Percentiles rank a stretch among this genome's conserved stretches.
These are phyloP conservation scores for Daphoenositta chrysoptera DNA, from an alignment of 2,113 vertebrate species.

Conservation along the genomic window DNA sequence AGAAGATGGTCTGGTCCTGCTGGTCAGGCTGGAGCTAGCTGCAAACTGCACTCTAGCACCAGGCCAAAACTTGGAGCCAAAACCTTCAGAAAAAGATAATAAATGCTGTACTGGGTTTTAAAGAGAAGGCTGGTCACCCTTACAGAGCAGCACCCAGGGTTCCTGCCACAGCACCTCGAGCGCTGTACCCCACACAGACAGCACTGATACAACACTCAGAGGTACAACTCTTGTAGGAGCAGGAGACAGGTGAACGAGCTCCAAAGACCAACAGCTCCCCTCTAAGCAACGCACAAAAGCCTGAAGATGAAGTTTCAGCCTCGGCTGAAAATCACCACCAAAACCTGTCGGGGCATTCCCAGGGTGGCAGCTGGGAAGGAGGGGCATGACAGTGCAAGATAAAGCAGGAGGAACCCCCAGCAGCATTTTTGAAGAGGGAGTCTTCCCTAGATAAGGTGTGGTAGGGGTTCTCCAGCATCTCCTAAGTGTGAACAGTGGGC, in stretches of 20 bases:
- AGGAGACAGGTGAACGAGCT: neutral
- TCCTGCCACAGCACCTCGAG: neutral
- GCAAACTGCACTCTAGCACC: neutral
- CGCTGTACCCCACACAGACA: rapidly evolving
- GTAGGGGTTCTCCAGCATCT: neutral
- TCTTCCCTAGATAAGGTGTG: rapidly evolving
- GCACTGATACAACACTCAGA: neutral
- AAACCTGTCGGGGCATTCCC: rapidly evolving
- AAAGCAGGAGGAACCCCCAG: neutral
- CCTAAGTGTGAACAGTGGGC: neutral
- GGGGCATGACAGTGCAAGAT: neutral
- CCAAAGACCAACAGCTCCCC: neutral
- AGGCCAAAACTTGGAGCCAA: neutral
- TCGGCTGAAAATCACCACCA: neutral
- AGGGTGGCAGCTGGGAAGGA: neutral
- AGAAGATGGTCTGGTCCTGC: neutral
- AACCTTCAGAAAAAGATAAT: neutral
- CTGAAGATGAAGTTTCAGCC: neutral
- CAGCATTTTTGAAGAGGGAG: neutral
- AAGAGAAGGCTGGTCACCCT: neutral
- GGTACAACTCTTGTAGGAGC: neutral
- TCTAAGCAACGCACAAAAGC: neutral
- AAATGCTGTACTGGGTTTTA: neutral
- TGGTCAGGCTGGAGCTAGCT: neutral
- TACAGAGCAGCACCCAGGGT: neutral